Conservation (phyloP, 2,888 invertebrate genomes). For the Synergus itoensis region DNA sequence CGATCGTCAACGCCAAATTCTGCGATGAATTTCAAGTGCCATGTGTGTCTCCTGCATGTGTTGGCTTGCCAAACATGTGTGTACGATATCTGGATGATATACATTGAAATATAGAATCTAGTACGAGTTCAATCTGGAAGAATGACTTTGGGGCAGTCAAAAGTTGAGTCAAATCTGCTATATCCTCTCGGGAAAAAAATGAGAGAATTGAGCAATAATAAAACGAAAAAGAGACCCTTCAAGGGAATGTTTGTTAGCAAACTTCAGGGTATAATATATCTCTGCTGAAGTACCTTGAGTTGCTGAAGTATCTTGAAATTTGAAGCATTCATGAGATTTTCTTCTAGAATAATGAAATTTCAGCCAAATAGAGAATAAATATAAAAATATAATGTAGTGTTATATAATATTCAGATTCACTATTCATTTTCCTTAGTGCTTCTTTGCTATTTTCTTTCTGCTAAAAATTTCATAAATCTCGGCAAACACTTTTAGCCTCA, state of each 20-base stretch:
- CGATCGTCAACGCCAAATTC: conserved; percentile 50
- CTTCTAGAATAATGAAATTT: not conserved
- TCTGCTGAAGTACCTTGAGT: not conserved
- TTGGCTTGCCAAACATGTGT: conserved; percentile 45
- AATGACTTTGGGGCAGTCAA: not conserved
- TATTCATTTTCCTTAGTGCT: too few species aligned
- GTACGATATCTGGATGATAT: conserved; percentile 5
- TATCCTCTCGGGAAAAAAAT: not conserved
- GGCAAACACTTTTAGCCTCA: too few species aligned
- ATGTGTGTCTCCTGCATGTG: conserved; percentile 42
- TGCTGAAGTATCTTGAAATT: not conserved
- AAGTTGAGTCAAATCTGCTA: not conserved
- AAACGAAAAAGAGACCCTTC: not conserved
- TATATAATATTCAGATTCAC: too few species aligned
- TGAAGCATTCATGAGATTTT: not conserved
- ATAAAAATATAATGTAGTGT: too few species aligned
- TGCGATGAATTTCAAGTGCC: conserved; percentile 49
- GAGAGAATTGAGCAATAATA: not conserved
- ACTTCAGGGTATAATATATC: not conserved
- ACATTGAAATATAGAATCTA: conserved; percentile 4
- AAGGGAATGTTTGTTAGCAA: too few species aligned
- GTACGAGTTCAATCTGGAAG: conserved; percentile 14
- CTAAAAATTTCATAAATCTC: too few species aligned
- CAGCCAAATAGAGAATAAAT: not conserved
- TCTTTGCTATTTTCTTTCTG: too few species aligned